Evolutionary conservation across 2,888 invertebrate genomes (phyloP).

Genomic region (Osmoderma eremita): DNA sequence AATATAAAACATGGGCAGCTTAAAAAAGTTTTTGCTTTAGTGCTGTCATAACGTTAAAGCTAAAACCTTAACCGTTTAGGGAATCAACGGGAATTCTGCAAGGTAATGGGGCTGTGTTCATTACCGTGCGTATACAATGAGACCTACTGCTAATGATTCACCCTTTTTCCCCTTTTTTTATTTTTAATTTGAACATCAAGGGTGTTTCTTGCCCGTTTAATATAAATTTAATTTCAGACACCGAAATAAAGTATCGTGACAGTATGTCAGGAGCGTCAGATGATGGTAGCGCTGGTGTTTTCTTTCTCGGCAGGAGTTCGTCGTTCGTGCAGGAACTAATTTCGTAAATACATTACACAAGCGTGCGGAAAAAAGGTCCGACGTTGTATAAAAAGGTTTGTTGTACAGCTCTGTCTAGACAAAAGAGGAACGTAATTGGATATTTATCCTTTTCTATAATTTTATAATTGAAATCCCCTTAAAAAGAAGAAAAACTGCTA

Average conservation of each 20-base stretch:
- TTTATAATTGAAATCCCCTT: constrained; percentile 4
- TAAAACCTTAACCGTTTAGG: constrained; percentile 23
- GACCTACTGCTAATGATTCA: constrained; percentile 19
- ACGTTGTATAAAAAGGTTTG: constrained; percentile 14
- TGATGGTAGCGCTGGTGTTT: constrained; percentile 6
- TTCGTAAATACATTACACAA: constrained; percentile 29
- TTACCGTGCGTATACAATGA: constrained; percentile 5
- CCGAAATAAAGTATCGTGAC: constrained; percentile 34
- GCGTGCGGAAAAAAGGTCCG: constrained; percentile 4
- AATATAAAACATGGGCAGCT: constrained; percentile 23
- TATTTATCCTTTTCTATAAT: constrained; percentile 8
- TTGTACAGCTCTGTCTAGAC: not conserved
- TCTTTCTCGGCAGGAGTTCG: constrained; percentile 9
- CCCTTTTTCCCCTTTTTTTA: constrained; percentile 30
- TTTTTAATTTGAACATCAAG: constrained; percentile 35
- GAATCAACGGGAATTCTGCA: constrained; percentile 23
- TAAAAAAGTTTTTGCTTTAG: constrained; percentile 20
- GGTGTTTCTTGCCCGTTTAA: constrained; percentile 22
- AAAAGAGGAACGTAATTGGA: constrained; percentile 2
- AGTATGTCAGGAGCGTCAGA: constrained; percentile 25
- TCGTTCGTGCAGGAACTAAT: constrained; percentile 12
- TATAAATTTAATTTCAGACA: constrained; percentile 33
- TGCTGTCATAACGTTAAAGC: constrained; percentile 21
- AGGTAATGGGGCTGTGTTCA: constrained; percentile 17
- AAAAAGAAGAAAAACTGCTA: too few species aligned